Conservation (phyloP, 2,888 invertebrate species). For the Formica aserva region DNA sequence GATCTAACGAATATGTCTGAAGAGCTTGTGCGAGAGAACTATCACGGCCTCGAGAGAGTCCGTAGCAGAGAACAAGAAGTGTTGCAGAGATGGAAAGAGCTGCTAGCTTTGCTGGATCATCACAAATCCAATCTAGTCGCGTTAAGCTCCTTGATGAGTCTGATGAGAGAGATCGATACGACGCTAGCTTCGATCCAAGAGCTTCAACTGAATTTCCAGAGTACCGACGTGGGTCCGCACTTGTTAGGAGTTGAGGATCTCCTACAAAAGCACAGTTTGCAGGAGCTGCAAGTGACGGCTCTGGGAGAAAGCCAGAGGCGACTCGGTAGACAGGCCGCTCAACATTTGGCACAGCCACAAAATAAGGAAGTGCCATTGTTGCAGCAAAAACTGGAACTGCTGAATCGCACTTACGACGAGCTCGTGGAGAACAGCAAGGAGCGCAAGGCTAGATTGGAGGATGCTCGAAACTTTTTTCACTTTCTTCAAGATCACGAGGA, state of each 20-base stretch:
- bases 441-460: constrained; percentile 94
- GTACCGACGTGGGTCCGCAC: constrained; percentile 97
- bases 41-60: constrained; percentile 95
- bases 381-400: constrained; percentile 90
- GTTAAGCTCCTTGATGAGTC: constrained; percentile 94
- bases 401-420: constrained; percentile 93
- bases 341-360: constrained; percentile 79
- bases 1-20: constrained; percentile 97
- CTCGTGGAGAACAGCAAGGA: constrained; percentile 91
- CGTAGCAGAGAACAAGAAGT: constrained; percentile 91
- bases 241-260: constrained; percentile 97
- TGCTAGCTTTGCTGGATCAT: constrained; percentile 94
- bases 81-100: constrained; percentile 94
- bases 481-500: constrained; percentile 99
- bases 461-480: constrained; percentile 97
- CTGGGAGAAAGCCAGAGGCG: constrained; percentile 94
- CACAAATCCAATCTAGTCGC: constrained; percentile 92
- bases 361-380: constrained; percentile 87
- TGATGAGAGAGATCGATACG: constrained; percentile 96
- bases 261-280: constrained; percentile 96
- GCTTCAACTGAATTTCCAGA: constrained; percentile 92
- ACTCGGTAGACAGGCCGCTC: constrained; percentile 89
- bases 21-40: constrained; percentile 96
- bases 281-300: constrained; percentile 94
- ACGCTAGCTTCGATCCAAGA: constrained; percentile 94